Conservation (phyloP, 2,113 vertebrate species). For the Brachyhypopomus gauderio region DNA sequence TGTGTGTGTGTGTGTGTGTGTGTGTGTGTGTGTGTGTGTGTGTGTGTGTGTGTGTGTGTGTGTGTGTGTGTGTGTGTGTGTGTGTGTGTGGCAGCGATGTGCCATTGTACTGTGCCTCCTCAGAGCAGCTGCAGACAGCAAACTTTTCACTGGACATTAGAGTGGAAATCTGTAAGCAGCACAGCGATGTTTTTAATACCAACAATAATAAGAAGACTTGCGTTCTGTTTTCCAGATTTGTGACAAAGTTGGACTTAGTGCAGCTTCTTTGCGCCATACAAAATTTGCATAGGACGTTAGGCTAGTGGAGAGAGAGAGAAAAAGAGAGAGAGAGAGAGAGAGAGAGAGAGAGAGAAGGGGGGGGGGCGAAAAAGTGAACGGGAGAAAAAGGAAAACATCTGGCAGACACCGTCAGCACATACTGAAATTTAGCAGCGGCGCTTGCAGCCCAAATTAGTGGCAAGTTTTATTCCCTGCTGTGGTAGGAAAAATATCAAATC, state of each 20-base stretch:
- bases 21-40: neutral
- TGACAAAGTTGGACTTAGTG: slow-evolving; percentile 56
- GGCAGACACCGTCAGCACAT: slow-evolving; percentile 74
- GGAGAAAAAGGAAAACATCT: slow-evolving; percentile 75
- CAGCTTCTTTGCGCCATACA: slow-evolving; percentile 53
- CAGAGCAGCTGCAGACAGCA: neutral
- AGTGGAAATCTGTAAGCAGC: slow-evolving; percentile 13
- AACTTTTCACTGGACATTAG: slow-evolving; percentile 17
- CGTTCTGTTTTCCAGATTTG: slow-evolving; percentile 29
- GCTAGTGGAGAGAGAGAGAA: slow-evolving; percentile 11
- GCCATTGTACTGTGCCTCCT: neutral
- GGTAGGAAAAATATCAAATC: slow-evolving; percentile 84
- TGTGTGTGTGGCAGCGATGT: neutral
- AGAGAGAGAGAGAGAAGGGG: slow-evolving; percentile 12
- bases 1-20: neutral
- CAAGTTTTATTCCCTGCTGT: slow-evolving; percentile 82
- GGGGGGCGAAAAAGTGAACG: slow-evolving; percentile 42
- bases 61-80: neutral
- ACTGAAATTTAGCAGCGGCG: slow-evolving; percentile 78
- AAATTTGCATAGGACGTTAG: slow-evolving; percentile 35
- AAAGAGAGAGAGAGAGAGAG: slow-evolving; percentile 26
- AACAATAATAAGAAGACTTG: slow-evolving; percentile 31
- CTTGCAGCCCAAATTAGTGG: slow-evolving; percentile 83
- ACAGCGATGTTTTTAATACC: slow-evolving; percentile 46
- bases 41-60: too few relatives aligned